Base-by-base conservation (phyloP, 2,113 vertebrate genomes). In the Trochalopteron elliotii region DNA sequence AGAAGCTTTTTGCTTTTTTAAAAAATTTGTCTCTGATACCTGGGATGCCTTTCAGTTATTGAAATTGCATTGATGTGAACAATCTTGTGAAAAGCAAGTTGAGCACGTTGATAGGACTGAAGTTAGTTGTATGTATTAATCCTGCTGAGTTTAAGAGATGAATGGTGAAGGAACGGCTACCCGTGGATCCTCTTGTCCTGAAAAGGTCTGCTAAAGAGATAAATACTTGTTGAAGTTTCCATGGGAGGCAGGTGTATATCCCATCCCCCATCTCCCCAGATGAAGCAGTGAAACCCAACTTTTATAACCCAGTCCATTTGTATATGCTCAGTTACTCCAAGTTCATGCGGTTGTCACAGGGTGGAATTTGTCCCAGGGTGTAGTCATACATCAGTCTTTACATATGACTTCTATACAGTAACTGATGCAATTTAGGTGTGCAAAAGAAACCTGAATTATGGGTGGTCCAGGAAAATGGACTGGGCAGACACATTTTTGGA, bases 61-160 rank as follows among this genome's bases (percentile, higher is more conserved):
- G 40, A 59, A 89, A 37, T 56, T 42, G 27, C 21, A 37, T 50
- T 30, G 18, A 5, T 92, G 11, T 24, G 52, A 78, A 27, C 30
- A 55, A 25, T 77, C 47, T 55, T 50, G 24, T 2, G 1, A 45
- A 49, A 72, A 75, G 5, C 12, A 79, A 60, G 18, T 12, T 52
- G 15, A 53, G 18, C 0, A 2, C 0, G 0, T 24, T 61, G 6
- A 12, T 3, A 61, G n/a, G 59, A 49, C 40, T 61, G 67, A 65
- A 65, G 15, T 68, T 76, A 70, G 13, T 37, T 68, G 9, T 52
- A 2, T 37, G 15, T 53, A 16, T 67, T 63, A 50, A 69, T 72
- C 20, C 19, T 42, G 20, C 11, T 12, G 31, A 37, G 15, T 70
- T 76, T 50, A 65, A 64, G 61, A 53, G 8, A 20, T 12, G 15